phyloP scores from a whole-genome alignment of 2,113 vertebrate genomes.

The Azemiops feae region DNA sequence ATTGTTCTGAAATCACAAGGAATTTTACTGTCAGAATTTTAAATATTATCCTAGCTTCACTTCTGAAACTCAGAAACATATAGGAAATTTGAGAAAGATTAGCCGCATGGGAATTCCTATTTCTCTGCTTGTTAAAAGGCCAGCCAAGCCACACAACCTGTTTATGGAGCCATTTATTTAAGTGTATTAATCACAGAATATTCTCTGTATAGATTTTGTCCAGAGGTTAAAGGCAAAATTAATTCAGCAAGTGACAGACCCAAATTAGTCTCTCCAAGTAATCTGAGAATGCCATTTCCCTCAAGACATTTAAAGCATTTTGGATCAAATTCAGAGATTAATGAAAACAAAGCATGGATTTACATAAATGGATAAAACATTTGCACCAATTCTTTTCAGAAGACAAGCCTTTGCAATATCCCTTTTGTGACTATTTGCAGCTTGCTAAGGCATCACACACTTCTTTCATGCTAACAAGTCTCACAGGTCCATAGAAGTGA shows the following conservation, averaged over 20 bases:
- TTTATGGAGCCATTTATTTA: conserved; percentile 1
- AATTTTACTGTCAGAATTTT: conserved; percentile 47
- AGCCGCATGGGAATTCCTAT: not conserved
- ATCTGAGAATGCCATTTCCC: not conserved
- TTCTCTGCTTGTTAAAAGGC: not conserved
- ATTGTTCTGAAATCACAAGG: conserved; percentile 44
- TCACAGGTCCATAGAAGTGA: not conserved
- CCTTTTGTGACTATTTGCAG: not conserved
- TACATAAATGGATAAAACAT: not conserved
- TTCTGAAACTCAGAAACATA: not conserved
- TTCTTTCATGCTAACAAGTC: not conserved
- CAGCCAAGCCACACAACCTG: not conserved
- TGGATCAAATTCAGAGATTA: not conserved
- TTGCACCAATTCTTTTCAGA: not conserved
- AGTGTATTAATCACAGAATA: conserved; percentile 16
- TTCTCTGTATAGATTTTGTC: not conserved
- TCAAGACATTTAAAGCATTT: not conserved
- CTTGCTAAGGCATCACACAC: not conserved
- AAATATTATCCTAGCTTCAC: conserved; percentile 14
- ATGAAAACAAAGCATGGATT: not conserved
- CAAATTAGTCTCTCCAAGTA: not conserved
- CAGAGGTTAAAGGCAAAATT: conserved; percentile 16
- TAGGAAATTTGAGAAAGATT: not conserved
- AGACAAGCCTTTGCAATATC: not conserved
- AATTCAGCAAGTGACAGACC: not conserved